phyloP scores from a whole-genome alignment of 2,113 vertebrate genomes.

The Phaethornis superciliosus region DNA sequence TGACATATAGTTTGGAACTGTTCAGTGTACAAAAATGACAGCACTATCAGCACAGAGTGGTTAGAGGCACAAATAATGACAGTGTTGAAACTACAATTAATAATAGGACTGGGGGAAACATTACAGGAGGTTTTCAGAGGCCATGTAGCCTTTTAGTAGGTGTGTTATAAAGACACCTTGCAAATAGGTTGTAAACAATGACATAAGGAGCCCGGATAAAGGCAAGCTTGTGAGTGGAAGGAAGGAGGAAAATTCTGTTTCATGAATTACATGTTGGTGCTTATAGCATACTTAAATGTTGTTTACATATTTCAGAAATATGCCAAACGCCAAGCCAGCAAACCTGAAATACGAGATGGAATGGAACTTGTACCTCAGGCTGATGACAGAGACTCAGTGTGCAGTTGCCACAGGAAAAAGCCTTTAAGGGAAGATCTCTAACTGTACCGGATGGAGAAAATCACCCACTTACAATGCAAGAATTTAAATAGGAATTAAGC shows the following conservation, averaged over 20 bases:
- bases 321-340: slow-evolving; percentile 78
- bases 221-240: slow-evolving; percentile 2
- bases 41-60: not conserved
- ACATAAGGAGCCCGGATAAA: slow-evolving; percentile 1
- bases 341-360: slow-evolving; percentile 78
- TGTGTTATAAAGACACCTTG: not conserved
- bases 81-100: slow-evolving; percentile 1
- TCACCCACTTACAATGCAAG: slow-evolving; percentile 3
- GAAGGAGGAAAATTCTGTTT: slow-evolving; percentile 1
- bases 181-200: slow-evolving; percentile 13
- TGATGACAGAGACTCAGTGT: slow-evolving; percentile 76
- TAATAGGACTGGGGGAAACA: slow-evolving; percentile 2
- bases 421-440: slow-evolving; percentile 73
- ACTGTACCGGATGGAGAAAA: slow-evolving; percentile 32
- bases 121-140: slow-evolving; percentile 33
- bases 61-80: not conserved
- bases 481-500: slow-evolving; percentile 18
- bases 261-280: slow-evolving; percentile 30
- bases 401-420: slow-evolving; percentile 75
- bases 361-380: slow-evolving; percentile 90
- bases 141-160: not conserved
- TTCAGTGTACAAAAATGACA: not conserved
- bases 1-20: not conserved
- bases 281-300: slow-evolving; percentile 43
- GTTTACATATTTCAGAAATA: slow-evolving; percentile 81